phyloP scores from a whole-genome alignment of 2,113 vertebrate species.

The Herpetotheres cachinnans region DNA sequence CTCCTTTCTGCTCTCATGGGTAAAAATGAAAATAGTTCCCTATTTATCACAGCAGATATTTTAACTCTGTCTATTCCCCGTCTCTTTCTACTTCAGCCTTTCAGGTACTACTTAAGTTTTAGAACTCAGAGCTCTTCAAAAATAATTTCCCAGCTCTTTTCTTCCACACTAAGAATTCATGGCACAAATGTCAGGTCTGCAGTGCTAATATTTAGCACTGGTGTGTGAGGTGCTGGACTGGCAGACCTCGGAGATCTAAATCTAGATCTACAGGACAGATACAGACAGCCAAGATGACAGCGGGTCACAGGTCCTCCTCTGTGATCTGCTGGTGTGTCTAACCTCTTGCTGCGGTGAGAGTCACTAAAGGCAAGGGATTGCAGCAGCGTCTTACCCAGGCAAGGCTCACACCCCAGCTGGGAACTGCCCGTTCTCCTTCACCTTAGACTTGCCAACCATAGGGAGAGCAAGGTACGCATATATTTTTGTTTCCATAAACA shows the following conservation, averaged over 20 bases:
- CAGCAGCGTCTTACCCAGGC: not conserved
- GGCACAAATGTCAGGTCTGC: not conserved
- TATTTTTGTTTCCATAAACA: not conserved
- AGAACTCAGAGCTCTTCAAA: not conserved
- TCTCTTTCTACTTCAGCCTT: slow-evolving; percentile 37
- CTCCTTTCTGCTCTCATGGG: not conserved
- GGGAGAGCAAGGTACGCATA: not conserved
- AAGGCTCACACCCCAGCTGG: not conserved
- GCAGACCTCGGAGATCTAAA: not conserved
- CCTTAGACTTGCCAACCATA: not conserved
- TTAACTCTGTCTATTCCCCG: not conserved
- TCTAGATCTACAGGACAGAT: not conserved
- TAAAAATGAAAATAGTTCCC: slow-evolving; percentile 15
- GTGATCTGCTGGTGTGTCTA: not conserved
- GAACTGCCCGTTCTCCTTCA: not conserved
- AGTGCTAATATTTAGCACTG: not conserved
- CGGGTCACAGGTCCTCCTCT: not conserved
- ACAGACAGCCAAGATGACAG: not conserved
- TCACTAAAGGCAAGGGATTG: not conserved
- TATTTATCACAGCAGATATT: not conserved
- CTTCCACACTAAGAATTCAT: not conserved
- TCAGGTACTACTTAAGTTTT: not conserved
- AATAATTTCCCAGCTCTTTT: not conserved
- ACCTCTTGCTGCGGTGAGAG: not conserved
- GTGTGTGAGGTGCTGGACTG: not conserved